phyloP scores from a whole-genome alignment of 2,113 vertebrate species.

The Taxidea taxus region DNA sequence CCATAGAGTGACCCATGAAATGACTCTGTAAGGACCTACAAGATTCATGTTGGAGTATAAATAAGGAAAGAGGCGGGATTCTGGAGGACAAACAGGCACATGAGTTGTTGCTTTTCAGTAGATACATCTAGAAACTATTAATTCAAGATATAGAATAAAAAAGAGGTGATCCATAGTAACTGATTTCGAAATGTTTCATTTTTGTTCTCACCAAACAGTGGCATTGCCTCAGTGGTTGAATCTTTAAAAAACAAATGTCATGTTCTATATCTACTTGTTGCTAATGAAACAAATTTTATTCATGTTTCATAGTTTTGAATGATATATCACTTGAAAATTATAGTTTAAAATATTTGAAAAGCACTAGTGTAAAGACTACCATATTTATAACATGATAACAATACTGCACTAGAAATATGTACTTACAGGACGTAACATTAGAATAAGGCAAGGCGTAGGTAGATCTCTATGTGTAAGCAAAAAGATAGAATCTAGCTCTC shows the following conservation, averaged over 20 bases:
- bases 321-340: not conserved
- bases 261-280: not conserved
- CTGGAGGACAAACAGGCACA: not conserved
- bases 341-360: not conserved
- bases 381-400: not conserved
- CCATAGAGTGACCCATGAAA: not conserved
- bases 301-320: not conserved
- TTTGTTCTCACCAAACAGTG: not conserved
- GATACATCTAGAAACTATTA: not conserved
- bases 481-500: not conserved
- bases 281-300: not conserved
- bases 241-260: not conserved
- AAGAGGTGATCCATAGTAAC: not conserved
- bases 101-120: not conserved
- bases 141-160: not conserved
- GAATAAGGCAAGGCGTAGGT: not conserved
- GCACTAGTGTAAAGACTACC: not conserved
- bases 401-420: not conserved
- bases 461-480: not conserved
- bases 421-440: not conserved
- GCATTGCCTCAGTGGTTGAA: not conserved
- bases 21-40: not conserved
- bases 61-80: not conserved
- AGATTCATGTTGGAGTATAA: not conserved
- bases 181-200: not conserved